Conservation (phyloP, 2,113 vertebrate genomes). For the Zosterops borbonicus region DNA sequence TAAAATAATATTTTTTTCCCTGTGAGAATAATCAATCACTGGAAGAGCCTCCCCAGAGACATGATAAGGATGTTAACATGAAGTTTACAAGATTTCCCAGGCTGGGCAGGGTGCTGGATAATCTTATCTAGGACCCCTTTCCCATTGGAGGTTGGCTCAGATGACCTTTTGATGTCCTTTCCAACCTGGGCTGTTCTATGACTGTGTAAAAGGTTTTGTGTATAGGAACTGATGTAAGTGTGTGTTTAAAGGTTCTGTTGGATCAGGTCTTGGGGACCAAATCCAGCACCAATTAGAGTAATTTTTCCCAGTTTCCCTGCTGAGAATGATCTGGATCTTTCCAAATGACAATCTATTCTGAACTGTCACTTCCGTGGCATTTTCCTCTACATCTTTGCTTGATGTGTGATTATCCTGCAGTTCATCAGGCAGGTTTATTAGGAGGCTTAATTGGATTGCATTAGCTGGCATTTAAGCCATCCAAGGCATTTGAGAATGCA, state of each 20-base stretch:
- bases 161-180: background rate
- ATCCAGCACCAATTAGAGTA: background rate
- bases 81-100: background rate
- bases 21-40: background rate
- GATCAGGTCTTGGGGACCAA: background rate
- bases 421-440: slow-evolving; percentile 54
- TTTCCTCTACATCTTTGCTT: background rate
- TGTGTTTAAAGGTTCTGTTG: background rate
- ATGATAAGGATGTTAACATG: background rate
- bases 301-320: background rate
- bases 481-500: slow-evolving; percentile 6
- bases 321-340: background rate
- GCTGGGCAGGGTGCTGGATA: background rate
- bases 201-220: background rate
- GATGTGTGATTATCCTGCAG: slow-evolving; percentile 27
- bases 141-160: background rate
- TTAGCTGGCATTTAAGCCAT: slow-evolving; percentile 54
- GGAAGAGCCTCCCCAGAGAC: background rate
- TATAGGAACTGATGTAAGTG: background rate
- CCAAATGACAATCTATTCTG: background rate
- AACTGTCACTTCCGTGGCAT: background rate
- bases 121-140: background rate
- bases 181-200: background rate
- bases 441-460: slow-evolving; percentile 48
- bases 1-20: background rate